Percentiles rank a stretch among this genome's conserved stretches.
Conservation (phyloP, 1,140 invertebrate species). For the Aleiodes sp. region DNA sequence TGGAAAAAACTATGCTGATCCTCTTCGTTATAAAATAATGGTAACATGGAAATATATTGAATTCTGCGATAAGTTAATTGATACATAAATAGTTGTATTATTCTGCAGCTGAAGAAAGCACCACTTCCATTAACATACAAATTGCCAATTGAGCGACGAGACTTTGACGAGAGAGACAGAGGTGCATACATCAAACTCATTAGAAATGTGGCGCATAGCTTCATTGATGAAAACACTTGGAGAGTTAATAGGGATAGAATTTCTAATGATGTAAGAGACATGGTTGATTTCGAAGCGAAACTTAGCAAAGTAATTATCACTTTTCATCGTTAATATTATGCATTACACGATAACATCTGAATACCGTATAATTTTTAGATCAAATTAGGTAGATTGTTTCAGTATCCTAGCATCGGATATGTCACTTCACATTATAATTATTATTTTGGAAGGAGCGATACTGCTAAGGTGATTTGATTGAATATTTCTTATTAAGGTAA, state of each 20-base stretch:
- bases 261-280: slow-evolving; percentile 1
- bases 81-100: not conserved
- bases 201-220: not conserved
- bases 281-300: slow-evolving; percentile 23
- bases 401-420: not conserved
- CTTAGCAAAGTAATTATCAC: slow-evolving; percentile 6
- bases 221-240: not conserved
- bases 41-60: not conserved
- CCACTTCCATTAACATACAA: slow-evolving; percentile 1
- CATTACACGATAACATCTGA: not conserved
- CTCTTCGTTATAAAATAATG: not conserved
- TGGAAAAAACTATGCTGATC: not conserved
- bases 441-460: not conserved
- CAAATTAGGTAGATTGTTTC: not conserved
- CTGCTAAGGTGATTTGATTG: not conserved
- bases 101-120: not conserved
- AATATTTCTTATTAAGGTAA: too few relatives aligned
- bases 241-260: not conserved
- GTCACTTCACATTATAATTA: not conserved
- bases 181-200: not conserved
- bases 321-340: not conserved
- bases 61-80: not conserved
- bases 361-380: not conserved
- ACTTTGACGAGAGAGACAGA: slow-evolving; percentile 6
- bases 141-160: not conserved